Evolutionary conservation across 2,113 vertebrate genomes (phyloP).

Genomic region (Mus spicilegus): DNA sequence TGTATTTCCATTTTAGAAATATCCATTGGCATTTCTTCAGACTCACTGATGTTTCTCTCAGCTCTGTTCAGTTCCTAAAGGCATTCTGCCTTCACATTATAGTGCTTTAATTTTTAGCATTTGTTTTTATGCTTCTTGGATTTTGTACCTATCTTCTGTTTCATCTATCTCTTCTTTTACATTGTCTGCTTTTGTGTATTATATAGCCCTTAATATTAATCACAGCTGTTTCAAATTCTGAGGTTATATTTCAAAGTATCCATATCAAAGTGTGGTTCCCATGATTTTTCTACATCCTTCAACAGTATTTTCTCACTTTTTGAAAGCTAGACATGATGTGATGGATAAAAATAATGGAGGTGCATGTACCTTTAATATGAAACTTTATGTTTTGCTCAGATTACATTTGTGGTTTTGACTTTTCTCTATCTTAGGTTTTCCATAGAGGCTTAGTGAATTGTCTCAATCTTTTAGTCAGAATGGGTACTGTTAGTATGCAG

Average conservation of each 20-base stretch:
- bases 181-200: background rate
- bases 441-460: background rate
- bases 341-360: background rate
- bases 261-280: background rate
- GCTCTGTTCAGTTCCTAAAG: background rate
- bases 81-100: background rate
- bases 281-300: background rate
- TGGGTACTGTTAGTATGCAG: background rate
- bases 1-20: background rate
- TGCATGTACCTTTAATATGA: background rate
- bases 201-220: background rate
- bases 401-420: background rate
- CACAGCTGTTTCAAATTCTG: conserved; percentile 9
- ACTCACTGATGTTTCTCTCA: conserved; percentile 3
- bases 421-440: background rate
- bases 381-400: background rate
- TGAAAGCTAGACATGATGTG: background rate
- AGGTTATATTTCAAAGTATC: background rate
- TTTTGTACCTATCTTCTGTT: background rate
- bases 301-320: background rate
- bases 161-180: conserved; percentile 21
- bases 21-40: conserved; percentile 25
- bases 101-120: background rate
- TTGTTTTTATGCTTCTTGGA: conserved; percentile 1
- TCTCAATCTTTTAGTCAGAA: conserved; percentile 27